phyloP scores from a whole-genome alignment of 2,888 invertebrate species.

The Ecdyonurus torrentis region DNA sequence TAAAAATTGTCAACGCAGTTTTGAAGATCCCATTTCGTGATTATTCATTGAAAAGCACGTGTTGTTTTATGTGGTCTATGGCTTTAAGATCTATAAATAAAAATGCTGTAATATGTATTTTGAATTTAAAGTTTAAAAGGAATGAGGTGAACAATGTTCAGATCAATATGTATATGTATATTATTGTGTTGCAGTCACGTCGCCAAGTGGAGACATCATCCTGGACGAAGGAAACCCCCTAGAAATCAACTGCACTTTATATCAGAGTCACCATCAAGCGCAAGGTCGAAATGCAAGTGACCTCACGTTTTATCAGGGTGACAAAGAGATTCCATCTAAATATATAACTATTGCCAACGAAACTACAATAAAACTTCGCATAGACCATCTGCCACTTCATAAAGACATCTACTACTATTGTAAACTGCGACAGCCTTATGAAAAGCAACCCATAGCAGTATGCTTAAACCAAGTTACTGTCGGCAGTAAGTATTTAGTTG shows the following conservation, averaged over 20 bases:
- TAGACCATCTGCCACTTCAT: constrained; percentile 28
- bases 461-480: constrained; percentile 38
- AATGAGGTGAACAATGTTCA: no score
- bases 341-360: constrained; percentile 38
- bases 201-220: constrained; percentile 38
- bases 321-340: constrained; percentile 23
- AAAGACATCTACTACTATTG: constrained; percentile 36
- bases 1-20: no score
- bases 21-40: no score
- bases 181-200: constrained; percentile 25
- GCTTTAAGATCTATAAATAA: no score
- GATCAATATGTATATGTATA: no score
- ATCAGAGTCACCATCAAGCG: constrained; percentile 28
- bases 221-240: constrained; percentile 41
- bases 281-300: constrained; percentile 33
- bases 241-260: constrained; percentile 43
- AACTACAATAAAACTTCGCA: constrained; percentile 38
- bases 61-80: no score
- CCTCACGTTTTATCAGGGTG: constrained; percentile 4
- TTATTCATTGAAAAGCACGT: no score
- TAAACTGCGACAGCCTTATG: constrained; percentile 24
- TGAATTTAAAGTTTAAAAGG: no score
- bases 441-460: constrained; percentile 24
- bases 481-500: constrained; percentile 41
- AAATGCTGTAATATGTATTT: no score